phyloP scores from a whole-genome alignment of 1,140 invertebrate species.

The Centruroides vittatus region DNA sequence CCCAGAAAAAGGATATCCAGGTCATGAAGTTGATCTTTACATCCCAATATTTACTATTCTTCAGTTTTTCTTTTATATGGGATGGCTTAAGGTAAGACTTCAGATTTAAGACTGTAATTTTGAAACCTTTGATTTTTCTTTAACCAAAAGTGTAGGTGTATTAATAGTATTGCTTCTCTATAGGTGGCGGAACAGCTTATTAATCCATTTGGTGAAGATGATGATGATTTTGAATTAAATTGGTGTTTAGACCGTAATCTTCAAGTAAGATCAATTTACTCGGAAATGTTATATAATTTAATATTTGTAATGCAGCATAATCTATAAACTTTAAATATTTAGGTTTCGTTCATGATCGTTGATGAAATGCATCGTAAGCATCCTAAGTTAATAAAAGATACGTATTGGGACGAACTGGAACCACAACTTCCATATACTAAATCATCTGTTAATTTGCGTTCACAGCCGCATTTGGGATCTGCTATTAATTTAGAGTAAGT shows the following conservation, averaged over 20 bases:
- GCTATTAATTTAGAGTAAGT: conserved; percentile 21
- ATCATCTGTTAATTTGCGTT: conserved; percentile 18
- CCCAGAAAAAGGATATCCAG: conserved; percentile 24
- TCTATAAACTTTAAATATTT: neutral
- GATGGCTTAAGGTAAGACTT: conserved; percentile 50
- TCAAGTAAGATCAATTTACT: conserved; percentile 3
- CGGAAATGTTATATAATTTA: neutral
- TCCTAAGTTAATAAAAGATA: conserved; percentile 24
- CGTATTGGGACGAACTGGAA: conserved; percentile 31
- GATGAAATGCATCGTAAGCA: conserved; percentile 20
- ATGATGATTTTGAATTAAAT: conserved; percentile 35
- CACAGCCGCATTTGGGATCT: conserved; percentile 21
- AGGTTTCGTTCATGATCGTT: conserved; percentile 18
- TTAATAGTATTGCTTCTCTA: too few relatives aligned
- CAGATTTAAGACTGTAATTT: too few relatives aligned
- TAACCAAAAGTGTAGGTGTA: too few relatives aligned
- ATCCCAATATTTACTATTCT: conserved; percentile 30
- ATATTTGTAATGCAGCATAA: neutral
- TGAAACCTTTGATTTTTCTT: too few relatives aligned
- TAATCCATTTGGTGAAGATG: conserved; percentile 38
- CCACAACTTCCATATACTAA: conserved; percentile 29
- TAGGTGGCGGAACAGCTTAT: conserved; percentile 29
- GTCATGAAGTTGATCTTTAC: conserved; percentile 22
- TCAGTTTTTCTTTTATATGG: conserved; percentile 92
- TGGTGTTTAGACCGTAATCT: conserved; percentile 19